Evolutionary conservation across 2,113 vertebrate species (phyloP).

Genomic region (Chaetura pelagica): DNA sequence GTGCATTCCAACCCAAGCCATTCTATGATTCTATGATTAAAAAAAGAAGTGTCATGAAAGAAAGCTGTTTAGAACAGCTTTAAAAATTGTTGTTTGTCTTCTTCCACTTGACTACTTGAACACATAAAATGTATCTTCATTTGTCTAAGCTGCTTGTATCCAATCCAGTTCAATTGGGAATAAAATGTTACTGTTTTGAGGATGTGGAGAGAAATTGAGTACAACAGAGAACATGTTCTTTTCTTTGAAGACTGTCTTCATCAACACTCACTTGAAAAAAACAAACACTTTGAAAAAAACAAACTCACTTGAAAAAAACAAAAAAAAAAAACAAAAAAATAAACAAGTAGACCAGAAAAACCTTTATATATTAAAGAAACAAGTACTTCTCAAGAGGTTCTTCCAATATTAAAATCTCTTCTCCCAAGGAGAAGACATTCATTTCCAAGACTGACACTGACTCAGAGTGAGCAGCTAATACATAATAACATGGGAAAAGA

Average conservation of each 20-base stretch:
- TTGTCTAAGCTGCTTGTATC: neutral
- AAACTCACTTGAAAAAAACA: neutral
- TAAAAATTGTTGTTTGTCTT: neutral
- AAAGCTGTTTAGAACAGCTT: neutral
- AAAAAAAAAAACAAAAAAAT: neutral
- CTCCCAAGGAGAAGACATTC: neutral
- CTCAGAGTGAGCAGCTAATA: conserved; percentile 6
- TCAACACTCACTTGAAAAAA: neutral
- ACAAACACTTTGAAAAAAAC: neutral
- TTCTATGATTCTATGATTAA: neutral
- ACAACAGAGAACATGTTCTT: neutral
- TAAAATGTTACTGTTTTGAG: neutral
- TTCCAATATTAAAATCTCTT: conserved; percentile 10
- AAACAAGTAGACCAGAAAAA: neutral
- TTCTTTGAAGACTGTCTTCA: neutral
- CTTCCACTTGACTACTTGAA: neutral
- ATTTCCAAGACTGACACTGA: neutral
- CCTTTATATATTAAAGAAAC: neutral
- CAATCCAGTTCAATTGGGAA: neutral
- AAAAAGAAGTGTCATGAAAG: neutral
- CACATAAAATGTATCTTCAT: neutral
- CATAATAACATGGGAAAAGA: conserved; percentile 33
- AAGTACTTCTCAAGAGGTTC: conserved; percentile 1
- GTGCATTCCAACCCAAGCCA: neutral
- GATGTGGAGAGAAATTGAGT: neutral